Base-by-base conservation (phyloP, 2,888 invertebrate genomes). In the Craniophora ligustri region DNA sequence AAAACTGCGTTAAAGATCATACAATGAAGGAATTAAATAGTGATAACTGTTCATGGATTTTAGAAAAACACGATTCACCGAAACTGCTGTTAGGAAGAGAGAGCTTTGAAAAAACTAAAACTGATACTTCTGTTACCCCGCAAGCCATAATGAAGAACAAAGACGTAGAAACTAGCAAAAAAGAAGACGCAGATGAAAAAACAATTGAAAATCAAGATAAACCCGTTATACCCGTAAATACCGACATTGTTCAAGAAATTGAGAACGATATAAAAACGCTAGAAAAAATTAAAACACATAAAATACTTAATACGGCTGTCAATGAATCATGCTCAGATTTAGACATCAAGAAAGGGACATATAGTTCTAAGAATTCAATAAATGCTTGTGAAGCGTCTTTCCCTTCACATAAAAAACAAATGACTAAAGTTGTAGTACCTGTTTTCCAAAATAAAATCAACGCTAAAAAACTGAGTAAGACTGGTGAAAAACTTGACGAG, bases 231-330 rank as follows among this genome's bases (percentile, higher is more conserved):
- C n/a, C n/a, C n/a, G 13, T 14, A 41, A 55, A 64, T 21, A 36
- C 44, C 28, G 49, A 55, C 7, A 34, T 64, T 6, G 38, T 56
- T 19, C 10, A 63, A n/a, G 69, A 65, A 42, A 68, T 68, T 28
- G 64, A 65, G 46, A 65, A 57, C 38, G 63, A 63, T 35, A 45
- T 68, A 8, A 63, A 56, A 13, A 68, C 38, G 42, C 46, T 65
- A 28, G 49, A 65, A 35, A 26, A 48, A 11, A 2, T 13, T 15
- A 32, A 13, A 13, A 13, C 14, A n/a, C 13, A 7, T 36, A 23
- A 8, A 26, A 13, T n/a, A n/a, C 13, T 3, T 36, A 23, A 8
- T 21, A 51, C 34, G 23, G 61, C 14, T n/a, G 35, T 6, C 10
- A 45, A 26, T n/a, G 26, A 48, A 36, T n/a, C n/a, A n/a, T 8